Conservation (phyloP, 37 sponge, comb jelly and placozoan species). For the Beroe ovata region DNA sequence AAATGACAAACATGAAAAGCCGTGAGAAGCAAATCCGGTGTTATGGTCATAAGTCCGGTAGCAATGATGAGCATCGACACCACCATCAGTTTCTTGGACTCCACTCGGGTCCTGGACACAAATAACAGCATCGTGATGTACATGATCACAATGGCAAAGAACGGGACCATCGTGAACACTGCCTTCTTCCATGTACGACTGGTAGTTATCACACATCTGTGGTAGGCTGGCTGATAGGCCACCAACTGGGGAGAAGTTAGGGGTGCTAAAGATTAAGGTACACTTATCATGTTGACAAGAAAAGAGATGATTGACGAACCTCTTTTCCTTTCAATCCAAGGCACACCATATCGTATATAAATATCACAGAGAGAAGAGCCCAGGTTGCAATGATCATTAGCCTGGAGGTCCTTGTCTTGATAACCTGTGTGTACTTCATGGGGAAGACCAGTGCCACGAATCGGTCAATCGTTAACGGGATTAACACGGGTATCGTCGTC, state of each 20-base stretch:
- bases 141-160: constrained; percentile 9
- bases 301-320: background rate
- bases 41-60: background rate
- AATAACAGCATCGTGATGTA: constrained; percentile 3
- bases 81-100: background rate
- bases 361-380: background rate
- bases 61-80: background rate
- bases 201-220: background rate
- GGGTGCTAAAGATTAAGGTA: no score
- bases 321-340: background rate
- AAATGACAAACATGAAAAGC: no score
- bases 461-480: background rate
- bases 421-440: background rate
- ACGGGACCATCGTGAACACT: background rate
- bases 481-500: background rate
- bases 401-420: background rate
- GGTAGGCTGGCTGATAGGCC: background rate
- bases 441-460: constrained; percentile 15
- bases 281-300: no score
- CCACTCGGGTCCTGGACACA: background rate
- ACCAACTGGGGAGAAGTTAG: no score
- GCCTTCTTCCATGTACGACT: background rate
- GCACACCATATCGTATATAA: background rate
- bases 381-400: background rate
- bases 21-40: constrained; percentile 1